phyloP scores from a whole-genome alignment of 2,113 vertebrate genomes.

The Rhombomys opimus region DNA sequence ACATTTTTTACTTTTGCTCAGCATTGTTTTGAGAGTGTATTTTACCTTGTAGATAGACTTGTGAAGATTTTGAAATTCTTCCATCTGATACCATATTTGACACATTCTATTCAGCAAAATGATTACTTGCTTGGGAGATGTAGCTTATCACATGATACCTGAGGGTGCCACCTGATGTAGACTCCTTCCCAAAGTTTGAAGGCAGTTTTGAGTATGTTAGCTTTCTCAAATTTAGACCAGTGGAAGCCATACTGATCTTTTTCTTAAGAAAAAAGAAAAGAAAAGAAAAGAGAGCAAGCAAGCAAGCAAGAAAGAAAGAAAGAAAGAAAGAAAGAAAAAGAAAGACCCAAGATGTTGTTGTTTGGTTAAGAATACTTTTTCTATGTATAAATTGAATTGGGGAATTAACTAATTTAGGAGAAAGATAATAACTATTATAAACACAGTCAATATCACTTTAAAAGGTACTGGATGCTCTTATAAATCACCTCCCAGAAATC shows the following conservation, averaged over 20 bases:
- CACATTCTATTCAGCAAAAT: background rate
- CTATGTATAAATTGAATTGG: background rate
- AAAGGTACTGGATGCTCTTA: conserved; percentile 94
- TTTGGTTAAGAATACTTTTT: background rate
- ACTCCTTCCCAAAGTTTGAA: background rate
- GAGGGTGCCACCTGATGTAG: background rate
- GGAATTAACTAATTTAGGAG: background rate
- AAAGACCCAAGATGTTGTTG: background rate
- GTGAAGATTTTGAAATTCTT: background rate
- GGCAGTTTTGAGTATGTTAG: background rate
- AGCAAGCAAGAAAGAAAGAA: background rate
- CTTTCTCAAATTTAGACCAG: background rate
- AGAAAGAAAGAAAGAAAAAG: background rate
- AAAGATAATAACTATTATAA: conserved; percentile 35
- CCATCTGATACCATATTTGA: background rate
- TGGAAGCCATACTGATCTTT: background rate
- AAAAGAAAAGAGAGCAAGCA: too few relatives aligned
- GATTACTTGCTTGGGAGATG: background rate
- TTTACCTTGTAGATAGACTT: background rate
- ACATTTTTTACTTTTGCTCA: background rate
- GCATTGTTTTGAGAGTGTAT: background rate
- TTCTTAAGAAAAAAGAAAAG: background rate
- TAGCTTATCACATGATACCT: background rate
- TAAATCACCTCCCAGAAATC: conserved; percentile 94
- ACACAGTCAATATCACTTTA: conserved; percentile 76